These are phyloP conservation scores for Acanthosepion pharaonis DNA, from an alignment of 2,888 invertebrate genomes.

Conservation along the genomic window DNA sequence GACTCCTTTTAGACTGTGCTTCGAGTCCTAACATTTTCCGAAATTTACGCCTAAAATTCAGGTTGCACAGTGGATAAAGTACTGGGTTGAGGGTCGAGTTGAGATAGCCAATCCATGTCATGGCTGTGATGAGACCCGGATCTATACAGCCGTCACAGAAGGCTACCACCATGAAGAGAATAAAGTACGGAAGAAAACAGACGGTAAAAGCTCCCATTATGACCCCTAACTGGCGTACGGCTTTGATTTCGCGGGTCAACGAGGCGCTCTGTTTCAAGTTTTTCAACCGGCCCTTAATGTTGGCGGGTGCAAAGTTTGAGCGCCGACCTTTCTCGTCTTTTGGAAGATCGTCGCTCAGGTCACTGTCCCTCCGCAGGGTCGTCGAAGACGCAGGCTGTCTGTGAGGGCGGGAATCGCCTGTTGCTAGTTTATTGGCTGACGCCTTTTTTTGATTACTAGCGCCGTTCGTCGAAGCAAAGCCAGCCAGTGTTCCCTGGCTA, in stretches of 20 bases:
- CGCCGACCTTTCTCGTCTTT: conserved; percentile 59
- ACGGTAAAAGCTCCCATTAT: conserved; percentile 79
- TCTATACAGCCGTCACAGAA: conserved; percentile 76
- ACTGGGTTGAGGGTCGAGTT: conserved; percentile 77
- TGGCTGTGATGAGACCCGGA: conserved; percentile 74
- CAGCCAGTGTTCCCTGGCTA: conserved; percentile 50
- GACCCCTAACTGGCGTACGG: conserved; percentile 79
- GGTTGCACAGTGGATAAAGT: conserved; percentile 77
- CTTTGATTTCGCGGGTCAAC: conserved; percentile 75
- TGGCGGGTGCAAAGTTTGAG: conserved; percentile 56
- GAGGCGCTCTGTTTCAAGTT: conserved; percentile 68
- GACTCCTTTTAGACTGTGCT: background rate
- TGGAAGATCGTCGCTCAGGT: conserved; percentile 41
- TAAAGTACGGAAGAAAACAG: conserved; percentile 80
- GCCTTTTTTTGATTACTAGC: conserved; percentile 39
- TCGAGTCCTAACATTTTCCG: conserved; percentile 66
- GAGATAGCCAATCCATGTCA: conserved; percentile 77
- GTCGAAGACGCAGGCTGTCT: background rate
- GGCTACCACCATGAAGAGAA: conserved; percentile 78
- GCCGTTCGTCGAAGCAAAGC: conserved; percentile 51
- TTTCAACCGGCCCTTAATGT: conserved; percentile 62
- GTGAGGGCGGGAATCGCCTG: background rate
- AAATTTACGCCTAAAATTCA: conserved; percentile 75
- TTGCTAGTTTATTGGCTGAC: background rate
- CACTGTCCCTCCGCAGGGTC: conserved; percentile 40